Conservation (phyloP, 1,140 invertebrate species). For the Teleogryllus occipitalis region DNA sequence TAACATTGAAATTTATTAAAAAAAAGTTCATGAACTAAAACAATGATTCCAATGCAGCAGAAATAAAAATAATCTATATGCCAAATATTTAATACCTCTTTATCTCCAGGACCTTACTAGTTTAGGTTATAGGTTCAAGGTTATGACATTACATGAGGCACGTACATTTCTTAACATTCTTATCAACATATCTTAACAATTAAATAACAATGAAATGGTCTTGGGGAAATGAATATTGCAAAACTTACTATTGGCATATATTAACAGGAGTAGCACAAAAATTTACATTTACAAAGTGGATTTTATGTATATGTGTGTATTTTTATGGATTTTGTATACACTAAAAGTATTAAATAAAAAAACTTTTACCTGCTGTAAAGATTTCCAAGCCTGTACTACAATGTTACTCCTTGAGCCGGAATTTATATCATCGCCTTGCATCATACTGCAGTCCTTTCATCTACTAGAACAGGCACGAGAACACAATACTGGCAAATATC, state of each 20-base stretch:
- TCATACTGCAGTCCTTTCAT: constrained; percentile 16
- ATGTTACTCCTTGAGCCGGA: constrained; percentile 17
- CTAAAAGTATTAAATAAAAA: background rate
- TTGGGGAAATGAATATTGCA: background rate
- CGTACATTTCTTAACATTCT: background rate
- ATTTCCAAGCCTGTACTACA: constrained; percentile 20
- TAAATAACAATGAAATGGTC: background rate
- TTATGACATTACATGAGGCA: too few relatives aligned
- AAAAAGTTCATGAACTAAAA: background rate
- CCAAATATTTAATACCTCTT: too few relatives aligned
- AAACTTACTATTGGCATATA: background rate
- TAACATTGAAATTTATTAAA: background rate
- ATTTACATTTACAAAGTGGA: background rate
- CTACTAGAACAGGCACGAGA: constrained; percentile 8
- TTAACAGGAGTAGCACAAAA: background rate
- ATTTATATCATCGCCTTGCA: constrained; percentile 17
- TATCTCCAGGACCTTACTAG: too few relatives aligned
- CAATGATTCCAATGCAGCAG: too few relatives aligned
- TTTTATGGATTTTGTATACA: background rate
- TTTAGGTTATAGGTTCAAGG: too few relatives aligned
- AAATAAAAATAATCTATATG: too few relatives aligned
- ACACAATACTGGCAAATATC: background rate
- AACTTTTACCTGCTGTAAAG: constrained; percentile 18
- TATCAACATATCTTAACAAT: background rate
- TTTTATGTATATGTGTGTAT: background rate